phyloP scores from a whole-genome alignment of 2,113 vertebrate genomes.

The Pycnonotus jocosus region DNA sequence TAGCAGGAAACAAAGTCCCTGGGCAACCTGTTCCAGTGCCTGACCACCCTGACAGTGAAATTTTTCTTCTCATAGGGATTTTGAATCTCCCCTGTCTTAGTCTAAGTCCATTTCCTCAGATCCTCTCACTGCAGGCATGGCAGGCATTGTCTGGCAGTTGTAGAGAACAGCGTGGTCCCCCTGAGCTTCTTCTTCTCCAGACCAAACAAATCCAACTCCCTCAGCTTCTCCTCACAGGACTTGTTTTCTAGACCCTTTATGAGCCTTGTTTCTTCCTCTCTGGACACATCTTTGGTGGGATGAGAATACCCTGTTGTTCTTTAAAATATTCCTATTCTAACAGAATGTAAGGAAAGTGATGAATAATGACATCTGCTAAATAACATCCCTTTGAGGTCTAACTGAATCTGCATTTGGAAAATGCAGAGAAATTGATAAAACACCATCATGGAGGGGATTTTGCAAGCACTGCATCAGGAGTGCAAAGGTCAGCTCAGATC shows the following conservation, averaged over 20 bases:
- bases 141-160: background rate
- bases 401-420: background rate
- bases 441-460: fast-evolving
- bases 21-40: background rate
- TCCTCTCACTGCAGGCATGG: background rate
- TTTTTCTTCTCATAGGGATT: background rate
- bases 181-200: background rate
- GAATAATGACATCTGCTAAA: background rate
- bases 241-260: background rate
- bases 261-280: background rate
- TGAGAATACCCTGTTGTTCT: background rate
- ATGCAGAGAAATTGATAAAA: background rate
- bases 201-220: background rate
- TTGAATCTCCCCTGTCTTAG: background rate
- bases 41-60: background rate
- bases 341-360: background rate
- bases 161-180: no score
- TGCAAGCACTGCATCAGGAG: background rate
- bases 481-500: background rate
- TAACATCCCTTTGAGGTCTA: background rate
- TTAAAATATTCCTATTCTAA: background rate
- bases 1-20: background rate
- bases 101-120: background rate
- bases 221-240: background rate
- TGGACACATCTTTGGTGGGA: background rate